Evolutionary conservation across 2,113 vertebrate species (phyloP), one percentile per base, ranked within the genome.

Genomic region (Fulmarus glacialis): DNA sequence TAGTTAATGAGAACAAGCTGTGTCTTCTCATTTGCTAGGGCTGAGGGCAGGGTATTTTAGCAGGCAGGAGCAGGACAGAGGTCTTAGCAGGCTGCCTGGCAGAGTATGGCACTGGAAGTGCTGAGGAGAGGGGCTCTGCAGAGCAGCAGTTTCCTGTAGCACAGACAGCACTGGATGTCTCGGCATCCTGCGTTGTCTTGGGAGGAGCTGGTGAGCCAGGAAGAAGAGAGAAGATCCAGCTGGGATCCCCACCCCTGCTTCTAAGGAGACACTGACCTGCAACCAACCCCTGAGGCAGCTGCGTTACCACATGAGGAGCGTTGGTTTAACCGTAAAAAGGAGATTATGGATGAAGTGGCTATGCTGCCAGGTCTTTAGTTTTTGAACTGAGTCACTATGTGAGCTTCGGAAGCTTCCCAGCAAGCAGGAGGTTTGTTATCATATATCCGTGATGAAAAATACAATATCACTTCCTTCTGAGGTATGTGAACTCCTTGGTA

Each of bases 101-200:
- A 3, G 14, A 19, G 17, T 1, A 2, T 6, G 4, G 47, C 0
- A 1, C 6, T 55, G 40, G 0, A 5, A 42, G 27, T 7, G 4
- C 12, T 0, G 19, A 1, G 40, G 43, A 36, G 24, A 15, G 8
- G 5, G 15, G 9, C 4, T 47, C 10, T 47, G 18, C 2, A 38
- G 40, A 24, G 32, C 22, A 18, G 43, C 7, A 6, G 17, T 34
- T 67, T 66, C 38, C 30, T 15, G 8, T 4, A 6, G 42, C 3
- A 17, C 2, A 5, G 56, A 2, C 8, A 8, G 4, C 8, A 4
- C 1, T 18, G 27, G 26, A 4, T 48, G 8, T 40, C 18, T 90
- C n/a, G 10, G 52, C 12, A 20, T 26, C 12, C 32, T 50, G 22
- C 0, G 0, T 2, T 74, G 59, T 19, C 36, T 70, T 30, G 40